These are phyloP conservation scores for Cryptoblepharus egeriae DNA, from an alignment of 2,797 vertebrate genomes.

Conservation along the genomic window DNA sequence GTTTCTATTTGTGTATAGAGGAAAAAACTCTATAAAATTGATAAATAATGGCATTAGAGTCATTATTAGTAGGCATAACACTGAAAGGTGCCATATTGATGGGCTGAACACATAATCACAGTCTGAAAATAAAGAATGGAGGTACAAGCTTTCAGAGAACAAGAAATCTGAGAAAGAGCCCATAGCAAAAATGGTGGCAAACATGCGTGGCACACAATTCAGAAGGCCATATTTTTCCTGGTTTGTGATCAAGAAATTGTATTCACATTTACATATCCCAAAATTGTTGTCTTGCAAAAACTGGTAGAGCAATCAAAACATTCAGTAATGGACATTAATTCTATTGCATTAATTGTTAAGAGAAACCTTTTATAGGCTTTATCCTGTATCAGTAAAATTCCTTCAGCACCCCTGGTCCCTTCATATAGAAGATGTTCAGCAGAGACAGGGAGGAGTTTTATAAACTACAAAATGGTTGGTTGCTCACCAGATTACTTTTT, in stretches of 20 bases:
- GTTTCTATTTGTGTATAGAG: background rate
- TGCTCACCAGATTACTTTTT: constrained; percentile 31
- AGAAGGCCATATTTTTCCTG: background rate
- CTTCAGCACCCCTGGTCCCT: background rate
- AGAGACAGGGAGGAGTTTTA: constrained; percentile 24
- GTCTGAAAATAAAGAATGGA: constrained; percentile 18
- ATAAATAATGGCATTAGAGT: background rate
- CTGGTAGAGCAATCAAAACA: background rate
- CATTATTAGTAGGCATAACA: background rate
- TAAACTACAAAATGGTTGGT: constrained; percentile 16
- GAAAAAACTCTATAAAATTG: background rate
- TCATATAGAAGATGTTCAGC: background rate
- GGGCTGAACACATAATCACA: background rate
- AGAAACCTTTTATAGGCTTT: constrained; percentile 20
- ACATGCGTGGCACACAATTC: background rate
- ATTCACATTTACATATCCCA: background rate
- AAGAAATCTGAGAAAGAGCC: constrained; percentile 13
- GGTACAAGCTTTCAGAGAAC: background rate
- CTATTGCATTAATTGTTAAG: background rate
- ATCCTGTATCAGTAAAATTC: background rate
- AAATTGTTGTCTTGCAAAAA: background rate
- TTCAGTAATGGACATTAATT: rapidly evolving
- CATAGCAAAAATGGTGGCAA: background rate
- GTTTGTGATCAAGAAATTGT: background rate
- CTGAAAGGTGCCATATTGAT: background rate